A percentile compares a stretch with the other conserved stretches of the same genome.
These are phyloP conservation scores for Tyrophagus putrescentiae DNA, from an alignment of 1,140 invertebrate genomes.

Conservation along the genomic window DNA sequence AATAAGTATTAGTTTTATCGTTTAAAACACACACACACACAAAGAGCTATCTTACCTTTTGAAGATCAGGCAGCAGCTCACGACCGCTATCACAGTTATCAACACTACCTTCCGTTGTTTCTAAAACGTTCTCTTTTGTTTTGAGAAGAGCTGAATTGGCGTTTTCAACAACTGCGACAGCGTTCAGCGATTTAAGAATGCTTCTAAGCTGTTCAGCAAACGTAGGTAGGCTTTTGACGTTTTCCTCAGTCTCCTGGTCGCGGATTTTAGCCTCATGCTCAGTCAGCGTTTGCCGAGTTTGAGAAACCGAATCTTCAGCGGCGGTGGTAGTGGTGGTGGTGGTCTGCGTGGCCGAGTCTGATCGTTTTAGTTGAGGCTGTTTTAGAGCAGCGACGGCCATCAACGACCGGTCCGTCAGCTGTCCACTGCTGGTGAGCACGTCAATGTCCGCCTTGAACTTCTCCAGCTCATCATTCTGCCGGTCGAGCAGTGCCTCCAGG, in stretches of 20 bases:
- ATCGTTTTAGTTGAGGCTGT: not conserved
- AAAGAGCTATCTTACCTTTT: not conserved
- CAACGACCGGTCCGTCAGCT: not conserved
- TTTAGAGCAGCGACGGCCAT: not conserved
- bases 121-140: not conserved
- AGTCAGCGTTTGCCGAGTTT: not conserved
- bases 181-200: slow-evolving; percentile 31
- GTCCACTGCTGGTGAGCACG: not conserved
- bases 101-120: not conserved
- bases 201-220: slow-evolving; percentile 34
- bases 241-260: not conserved
- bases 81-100: not conserved
- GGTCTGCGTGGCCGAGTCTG: not conserved
- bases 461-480: not conserved
- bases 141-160: too few species aligned
- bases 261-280: not conserved
- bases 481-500: not conserved
- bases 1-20: not conserved
- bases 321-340: not conserved
- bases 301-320: not conserved
- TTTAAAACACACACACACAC: not conserved
- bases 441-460: not conserved
- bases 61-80: not conserved
- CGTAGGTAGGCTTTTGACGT: not conserved
- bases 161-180: not conserved